Percentiles rank a stretch among this genome's conserved stretches.
phyloP scores from a whole-genome alignment of 2,797 vertebrate genomes.

The Pogoniulus pusillus region DNA sequence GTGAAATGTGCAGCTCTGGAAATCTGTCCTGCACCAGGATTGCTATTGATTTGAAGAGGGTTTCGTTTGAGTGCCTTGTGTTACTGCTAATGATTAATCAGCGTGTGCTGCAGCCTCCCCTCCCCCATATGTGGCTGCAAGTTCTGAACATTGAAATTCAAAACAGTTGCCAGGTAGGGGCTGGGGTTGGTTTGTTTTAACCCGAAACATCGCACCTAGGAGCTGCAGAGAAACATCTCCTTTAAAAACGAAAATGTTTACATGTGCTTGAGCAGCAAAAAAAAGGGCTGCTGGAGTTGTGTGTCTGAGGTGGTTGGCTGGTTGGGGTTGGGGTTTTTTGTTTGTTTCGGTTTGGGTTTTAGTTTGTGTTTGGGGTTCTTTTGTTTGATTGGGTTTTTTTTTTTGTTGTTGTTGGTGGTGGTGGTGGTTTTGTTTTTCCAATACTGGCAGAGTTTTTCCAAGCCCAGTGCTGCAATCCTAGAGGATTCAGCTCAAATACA shows the following conservation, averaged over 20 bases:
- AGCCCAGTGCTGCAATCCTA: not conserved
- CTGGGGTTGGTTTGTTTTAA: not conserved
- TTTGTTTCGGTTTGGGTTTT: too few relatives aligned
- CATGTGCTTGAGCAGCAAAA: not conserved
- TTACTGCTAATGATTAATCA: not conserved
- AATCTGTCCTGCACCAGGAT: not conserved
- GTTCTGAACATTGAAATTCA: not conserved
- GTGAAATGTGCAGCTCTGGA: conserved; percentile 4
- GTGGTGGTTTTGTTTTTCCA: not conserved
- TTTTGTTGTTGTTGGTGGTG: too few relatives aligned
- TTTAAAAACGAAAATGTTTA: not conserved
- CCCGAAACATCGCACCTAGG: not conserved
- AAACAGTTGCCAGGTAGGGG: not conserved
- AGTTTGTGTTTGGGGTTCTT: too few relatives aligned
- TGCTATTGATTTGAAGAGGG: conserved; percentile 27
- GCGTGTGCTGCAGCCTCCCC: not conserved
- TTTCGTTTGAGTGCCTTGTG: not conserved
- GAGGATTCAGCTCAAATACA: not conserved
- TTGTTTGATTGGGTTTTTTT: too few relatives aligned
- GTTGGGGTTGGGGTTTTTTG: too few relatives aligned
- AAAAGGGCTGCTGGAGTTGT: not conserved
- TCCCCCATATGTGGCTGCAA: not conserved
- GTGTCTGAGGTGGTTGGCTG: too few relatives aligned
- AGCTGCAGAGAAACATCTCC: not conserved
- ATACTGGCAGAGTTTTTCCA: not conserved